Percentiles rank a stretch among this genome's conserved stretches.
Conservation (phyloP, 1,140 invertebrate species). For the Caenorhabditis latens region DNA sequence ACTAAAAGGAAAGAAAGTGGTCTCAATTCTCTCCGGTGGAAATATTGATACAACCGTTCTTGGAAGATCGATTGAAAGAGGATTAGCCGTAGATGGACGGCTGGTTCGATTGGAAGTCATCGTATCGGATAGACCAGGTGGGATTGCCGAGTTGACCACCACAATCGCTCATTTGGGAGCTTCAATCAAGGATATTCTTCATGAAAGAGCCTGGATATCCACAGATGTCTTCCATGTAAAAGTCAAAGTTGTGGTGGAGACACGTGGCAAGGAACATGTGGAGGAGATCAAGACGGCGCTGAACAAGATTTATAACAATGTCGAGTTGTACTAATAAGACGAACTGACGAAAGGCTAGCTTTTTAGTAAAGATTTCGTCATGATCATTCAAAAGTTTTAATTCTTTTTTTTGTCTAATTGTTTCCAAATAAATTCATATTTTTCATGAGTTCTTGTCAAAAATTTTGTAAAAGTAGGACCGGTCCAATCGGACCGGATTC, state of each 20-base stretch:
- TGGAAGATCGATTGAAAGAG: constrained; percentile 88
- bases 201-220: constrained; percentile 91
- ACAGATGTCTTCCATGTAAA: constrained; percentile 85
- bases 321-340: background rate
- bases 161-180: constrained; percentile 86
- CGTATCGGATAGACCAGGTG: constrained; percentile 84
- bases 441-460: too few relatives aligned
- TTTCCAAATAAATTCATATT: too few relatives aligned
- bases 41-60: constrained; percentile 93
- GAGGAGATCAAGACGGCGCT: constrained; percentile 68
- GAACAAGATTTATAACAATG: constrained; percentile 69
- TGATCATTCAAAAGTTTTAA: too few relatives aligned
- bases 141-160: constrained; percentile 87
- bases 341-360: too few relatives aligned
- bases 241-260: constrained; percentile 88
- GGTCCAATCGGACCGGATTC: too few relatives aligned
- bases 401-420: too few relatives aligned
- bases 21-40: constrained; percentile 87
- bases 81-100: constrained; percentile 88
- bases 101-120: constrained; percentile 89
- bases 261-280: constrained; percentile 84
- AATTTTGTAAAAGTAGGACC: too few relatives aligned
- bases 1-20: constrained; percentile 88
- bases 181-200: constrained; percentile 92
- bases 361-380: too few relatives aligned